Evolutionary conservation across 1,140 invertebrate species (phyloP), one percentile per base, ranked within the genome.

Genomic region (Ceratosolen solmsi): DNA sequence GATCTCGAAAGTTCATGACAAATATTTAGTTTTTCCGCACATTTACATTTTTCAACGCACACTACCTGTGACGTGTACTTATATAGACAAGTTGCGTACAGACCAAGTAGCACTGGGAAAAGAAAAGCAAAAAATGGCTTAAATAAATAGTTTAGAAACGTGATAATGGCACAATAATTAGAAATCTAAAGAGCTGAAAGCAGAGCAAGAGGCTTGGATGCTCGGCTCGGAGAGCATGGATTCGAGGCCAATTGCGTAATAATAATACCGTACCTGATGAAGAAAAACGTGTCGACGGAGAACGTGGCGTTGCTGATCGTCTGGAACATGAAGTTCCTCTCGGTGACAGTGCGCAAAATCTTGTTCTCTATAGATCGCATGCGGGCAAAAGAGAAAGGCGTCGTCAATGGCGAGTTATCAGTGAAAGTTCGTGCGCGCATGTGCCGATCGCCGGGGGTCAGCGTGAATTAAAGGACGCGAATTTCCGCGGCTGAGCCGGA

Each of bases 271-370:
- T 88, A 94, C 95, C 95, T 97, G 84, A 97, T 97, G 87, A 97
- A 96, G 91, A 98, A 98, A 92, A 98, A 98, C 9, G 96, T 96
- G 89, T 98, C 97, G 25, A 98, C 97, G 56, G 97, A 97, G 88
- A 97, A 97, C 4, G 96, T 96, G 7, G 96, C 97, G 89, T 98
- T 98, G 75, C 96, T 95, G 79, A 97, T 94, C 11, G 96, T 96
- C 89, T 96, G 96, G 88, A 96, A 97, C 91, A 95, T 93, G 86
- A 96, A 95, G 84, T 95, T 95, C 76, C 95, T 92, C 88, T 97
- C 96, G 4, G 95, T 95, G 83, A 96, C 93, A 2, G 93, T 94
- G 78, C 96, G 92, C 86, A 95, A 91, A n/a, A 93, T 94, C 92
- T 96, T 95, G 89, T 93, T 93, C 82, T 93, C 93, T 93, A 89